Evolutionary conservation across 37 sponge, comb jelly and placozoan genomes (phyloP), one percentile per base, ranked within the genome.

Genomic region (Lycopodina hypogea): DNA sequence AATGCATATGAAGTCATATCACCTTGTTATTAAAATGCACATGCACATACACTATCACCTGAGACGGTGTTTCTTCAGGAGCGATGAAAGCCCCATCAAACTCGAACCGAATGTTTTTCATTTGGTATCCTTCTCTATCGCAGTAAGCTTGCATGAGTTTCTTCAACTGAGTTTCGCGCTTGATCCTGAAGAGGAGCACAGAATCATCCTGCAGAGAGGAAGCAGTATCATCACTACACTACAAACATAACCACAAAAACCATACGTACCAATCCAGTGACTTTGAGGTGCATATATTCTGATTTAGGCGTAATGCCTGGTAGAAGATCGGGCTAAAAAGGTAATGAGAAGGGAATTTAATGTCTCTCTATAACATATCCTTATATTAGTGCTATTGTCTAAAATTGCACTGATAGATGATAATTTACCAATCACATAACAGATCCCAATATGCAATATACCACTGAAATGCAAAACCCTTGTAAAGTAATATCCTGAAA

Each of bases 121-220:
- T 78, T 39, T 85, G 90, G n/a, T 89, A 74, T 22, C 97, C 97
- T 85, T 95, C 89, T 90, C 99, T 73, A n/a, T 98, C 99, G 78
- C 99, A 98, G 74, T 93, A 98, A 9, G 99, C 99, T 41, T 84
- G 85, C 90, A 94, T 98, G 11, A 98, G 90, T 58, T 98, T 98
- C 74, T 88, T 95, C 69, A 98, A 61, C 18, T 92, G 93, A 0
- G 99, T 98, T 24, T 90, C 88, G 64, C 84, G 83, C 86, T 95
- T 98, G 77, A 98, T 88, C 75, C 90, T 93, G 82, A 98, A 98
- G 72, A 95, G 99, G 15, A 98, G 94, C 39, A 93, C 97, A 57
- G 87, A 90, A 15, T 91, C 91, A 80, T 93, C 94, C 86, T 96
- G 89, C 15, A 78, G 72, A 40, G 79, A 68, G 21, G 3, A 24